phyloP scores from a whole-genome alignment of 2,113 vertebrate genomes.

The Perca fluviatilis region DNA sequence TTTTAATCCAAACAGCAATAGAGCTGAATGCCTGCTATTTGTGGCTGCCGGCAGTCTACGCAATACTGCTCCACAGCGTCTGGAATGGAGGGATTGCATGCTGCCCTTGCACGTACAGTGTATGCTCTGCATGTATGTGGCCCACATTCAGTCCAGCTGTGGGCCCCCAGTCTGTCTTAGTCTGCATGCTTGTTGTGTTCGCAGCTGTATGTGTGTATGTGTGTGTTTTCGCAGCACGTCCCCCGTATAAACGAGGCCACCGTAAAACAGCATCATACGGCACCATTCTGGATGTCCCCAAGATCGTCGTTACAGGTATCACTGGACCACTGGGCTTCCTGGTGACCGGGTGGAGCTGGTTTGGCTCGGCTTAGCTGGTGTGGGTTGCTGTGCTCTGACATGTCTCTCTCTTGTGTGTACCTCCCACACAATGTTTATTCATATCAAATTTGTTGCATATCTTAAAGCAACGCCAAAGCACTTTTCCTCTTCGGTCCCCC shows the following conservation, averaged over 20 bases:
- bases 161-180: constrained; percentile 76
- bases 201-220: constrained; percentile 85
- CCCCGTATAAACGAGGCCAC: constrained; percentile 98
- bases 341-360: constrained; percentile 63
- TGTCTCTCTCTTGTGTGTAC: constrained; percentile 85
- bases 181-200: constrained; percentile 93
- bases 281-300: constrained; percentile 99
- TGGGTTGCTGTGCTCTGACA: constrained; percentile 51
- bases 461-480: neutral
- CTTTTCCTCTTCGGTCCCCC: too few species aligned
- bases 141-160: constrained; percentile 65
- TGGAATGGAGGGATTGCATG: constrained; percentile 65
- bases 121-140: constrained; percentile 73
- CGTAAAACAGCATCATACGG: constrained; percentile 99
- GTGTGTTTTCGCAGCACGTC: constrained; percentile 97
- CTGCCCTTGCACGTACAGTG: constrained; percentile 61
- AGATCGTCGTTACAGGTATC: constrained; percentile 99
- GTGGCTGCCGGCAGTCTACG: neutral
- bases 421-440: constrained; percentile 69
- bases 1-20: constrained; percentile 5
- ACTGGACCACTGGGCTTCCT: constrained; percentile 73
- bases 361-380: constrained; percentile 41
- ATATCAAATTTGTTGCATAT: neutral
- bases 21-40: constrained; percentile 38
- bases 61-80: constrained; percentile 8